A percentile compares a stretch with the other conserved stretches of the same genome.
These are phyloP conservation scores for Nephila pilipes DNA, from an alignment of 1,140 invertebrate species.

Conservation along the genomic window DNA sequence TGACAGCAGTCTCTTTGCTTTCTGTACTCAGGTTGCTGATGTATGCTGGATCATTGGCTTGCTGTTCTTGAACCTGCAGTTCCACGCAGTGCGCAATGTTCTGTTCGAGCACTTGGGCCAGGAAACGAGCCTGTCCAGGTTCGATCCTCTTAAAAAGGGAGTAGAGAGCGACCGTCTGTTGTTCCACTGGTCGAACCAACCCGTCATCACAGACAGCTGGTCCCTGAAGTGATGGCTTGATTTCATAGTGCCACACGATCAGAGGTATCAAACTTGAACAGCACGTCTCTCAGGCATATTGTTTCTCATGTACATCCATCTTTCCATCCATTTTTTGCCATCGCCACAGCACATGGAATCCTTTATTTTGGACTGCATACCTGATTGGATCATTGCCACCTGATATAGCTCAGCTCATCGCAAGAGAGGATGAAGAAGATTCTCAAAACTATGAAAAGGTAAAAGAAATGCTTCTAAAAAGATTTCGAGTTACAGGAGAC, in stretches of 20 bases:
- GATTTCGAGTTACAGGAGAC: no score
- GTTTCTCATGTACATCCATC: slow-evolving; percentile 16
- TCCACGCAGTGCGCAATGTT: slow-evolving; percentile 85
- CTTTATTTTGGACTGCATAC: slow-evolving; percentile 70
- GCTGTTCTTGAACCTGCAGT: slow-evolving; percentile 86
- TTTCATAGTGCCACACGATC: slow-evolving; percentile 59
- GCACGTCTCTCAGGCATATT: slow-evolving; percentile 4
- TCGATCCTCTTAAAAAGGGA: slow-evolving; percentile 91
- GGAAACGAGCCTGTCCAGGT: slow-evolving; percentile 87
- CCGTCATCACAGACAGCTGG: slow-evolving; percentile 90
- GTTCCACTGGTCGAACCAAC: slow-evolving; percentile 94
- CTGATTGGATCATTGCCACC: no score
- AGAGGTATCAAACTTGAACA: slow-evolving; percentile 12
- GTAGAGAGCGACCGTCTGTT: slow-evolving; percentile 93
- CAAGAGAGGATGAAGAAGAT: no score
- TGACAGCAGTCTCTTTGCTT: slow-evolving; percentile 86
- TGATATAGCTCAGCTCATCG: no score
- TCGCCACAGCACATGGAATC: slow-evolving; percentile 61
- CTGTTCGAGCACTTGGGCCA: slow-evolving; percentile 89
- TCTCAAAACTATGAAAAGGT: no score
- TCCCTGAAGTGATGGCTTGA: slow-evolving; percentile 86
- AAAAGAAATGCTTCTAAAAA: no score
- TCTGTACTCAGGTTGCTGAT: slow-evolving; percentile 84
- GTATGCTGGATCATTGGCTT: slow-evolving; percentile 88
- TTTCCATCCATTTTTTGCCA: slow-evolving; percentile 31